Percentiles rank a stretch among this genome's conserved stretches.
Conservation (phyloP, 2,113 vertebrate species). For the Atlantisia rogersi region DNA sequence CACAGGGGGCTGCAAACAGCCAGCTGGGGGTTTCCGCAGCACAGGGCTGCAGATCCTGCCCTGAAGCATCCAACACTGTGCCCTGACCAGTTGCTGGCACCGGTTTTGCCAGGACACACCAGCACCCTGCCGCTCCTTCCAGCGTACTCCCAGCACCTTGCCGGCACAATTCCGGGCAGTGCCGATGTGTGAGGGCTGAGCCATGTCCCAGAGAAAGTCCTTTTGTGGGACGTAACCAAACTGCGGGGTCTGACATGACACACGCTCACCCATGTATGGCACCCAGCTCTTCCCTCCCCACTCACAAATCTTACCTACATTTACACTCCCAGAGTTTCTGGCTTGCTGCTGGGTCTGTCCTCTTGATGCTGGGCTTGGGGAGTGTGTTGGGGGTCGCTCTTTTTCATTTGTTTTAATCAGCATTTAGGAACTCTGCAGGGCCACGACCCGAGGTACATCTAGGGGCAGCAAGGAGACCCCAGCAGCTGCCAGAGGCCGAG, state of each 20-base stretch:
- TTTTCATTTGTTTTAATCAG: not conserved
- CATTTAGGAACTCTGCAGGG: fast-evolving
- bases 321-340: not conserved
- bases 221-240: fast-evolving
- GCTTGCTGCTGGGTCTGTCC: not conserved
- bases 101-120: not conserved
- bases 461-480: not conserved
- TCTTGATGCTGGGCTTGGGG: not conserved
- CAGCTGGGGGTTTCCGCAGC: fast-evolving
- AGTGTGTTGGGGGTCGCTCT: not conserved
- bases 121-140: not conserved
- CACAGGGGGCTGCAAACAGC: not conserved
- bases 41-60: fast-evolving
- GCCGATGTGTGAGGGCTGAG: not conserved
- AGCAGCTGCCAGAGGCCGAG: not conserved
- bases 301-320: not conserved
- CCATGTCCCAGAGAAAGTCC: not conserved
- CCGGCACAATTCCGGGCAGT: fast-evolving
- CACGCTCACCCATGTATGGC: not conserved
- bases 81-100: not conserved
- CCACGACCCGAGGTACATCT: not conserved
- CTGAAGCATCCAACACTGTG: fast-evolving
- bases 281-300: not conserved
- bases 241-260: fast-evolving
- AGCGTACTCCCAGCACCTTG: not conserved